phyloP scores from a whole-genome alignment of 2,888 invertebrate species.

The Zhengitettix transpicula region DNA sequence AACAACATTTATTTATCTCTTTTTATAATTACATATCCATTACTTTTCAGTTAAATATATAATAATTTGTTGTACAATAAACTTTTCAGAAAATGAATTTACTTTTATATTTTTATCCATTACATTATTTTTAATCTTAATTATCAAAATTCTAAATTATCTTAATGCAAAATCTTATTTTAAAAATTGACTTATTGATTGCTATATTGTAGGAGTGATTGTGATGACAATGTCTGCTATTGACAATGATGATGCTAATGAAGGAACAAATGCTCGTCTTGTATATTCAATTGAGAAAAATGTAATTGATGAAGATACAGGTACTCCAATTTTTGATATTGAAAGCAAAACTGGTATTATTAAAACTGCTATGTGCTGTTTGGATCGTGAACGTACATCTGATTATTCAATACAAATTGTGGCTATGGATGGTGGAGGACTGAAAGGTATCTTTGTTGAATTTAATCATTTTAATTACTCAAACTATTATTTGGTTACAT shows the following conservation, averaged over 20 bases:
- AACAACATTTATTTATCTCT: no score
- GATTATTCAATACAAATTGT: constrained; percentile 33
- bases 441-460: constrained; percentile 21
- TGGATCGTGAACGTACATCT: constrained; percentile 31
- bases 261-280: constrained; percentile 37
- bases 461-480: no score
- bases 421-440: constrained; percentile 30
- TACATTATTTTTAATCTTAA: no score
- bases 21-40: no score
- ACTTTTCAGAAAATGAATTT: no score
- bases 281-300: constrained; percentile 36
- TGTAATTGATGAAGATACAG: constrained; percentile 34
- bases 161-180: neutral
- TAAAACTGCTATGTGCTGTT: constrained; percentile 29
- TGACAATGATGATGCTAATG: constrained; percentile 36
- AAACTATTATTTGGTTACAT: no score
- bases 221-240: constrained; percentile 39
- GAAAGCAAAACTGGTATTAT: constrained; percentile 34
- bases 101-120: no score
- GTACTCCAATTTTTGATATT: constrained; percentile 35
- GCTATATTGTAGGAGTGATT: constrained; percentile 24
- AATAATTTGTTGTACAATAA: no score
- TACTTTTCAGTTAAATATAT: no score
- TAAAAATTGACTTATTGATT: neutral
- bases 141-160: neutral